Conservation (phyloP, 2,797 vertebrate genomes). For the Graptemys geographica region DNA sequence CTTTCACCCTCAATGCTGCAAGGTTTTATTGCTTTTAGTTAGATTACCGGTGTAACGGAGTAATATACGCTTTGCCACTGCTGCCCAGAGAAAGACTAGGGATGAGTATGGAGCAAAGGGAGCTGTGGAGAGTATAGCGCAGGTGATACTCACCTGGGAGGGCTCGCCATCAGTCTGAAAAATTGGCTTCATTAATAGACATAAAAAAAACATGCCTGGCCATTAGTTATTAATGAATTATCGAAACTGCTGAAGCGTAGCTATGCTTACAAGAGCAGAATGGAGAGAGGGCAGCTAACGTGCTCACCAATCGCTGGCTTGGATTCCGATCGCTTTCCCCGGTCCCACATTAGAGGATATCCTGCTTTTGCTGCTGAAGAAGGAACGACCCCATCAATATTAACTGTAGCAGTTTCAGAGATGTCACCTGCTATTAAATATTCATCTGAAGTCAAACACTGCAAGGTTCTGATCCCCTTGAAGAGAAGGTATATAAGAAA, state of each 20-base stretch:
- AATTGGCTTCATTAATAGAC: constrained; percentile 44
- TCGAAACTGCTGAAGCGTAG: background rate
- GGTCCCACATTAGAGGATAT: background rate
- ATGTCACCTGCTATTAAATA: background rate
- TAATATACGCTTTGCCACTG: background rate
- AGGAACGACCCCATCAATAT: constrained; percentile 1
- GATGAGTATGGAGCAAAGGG: background rate
- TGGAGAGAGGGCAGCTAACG: background rate
- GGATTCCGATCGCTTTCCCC: background rate
- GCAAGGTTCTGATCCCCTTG: fast-evolving
- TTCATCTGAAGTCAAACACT: background rate
- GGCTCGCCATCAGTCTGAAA: background rate
- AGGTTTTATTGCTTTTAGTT: background rate
- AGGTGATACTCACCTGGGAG: constrained; percentile 32
- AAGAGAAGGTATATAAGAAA: background rate
- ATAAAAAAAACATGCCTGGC: constrained; percentile 57
- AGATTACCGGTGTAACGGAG: background rate
- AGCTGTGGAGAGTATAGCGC: background rate
- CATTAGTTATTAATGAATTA: constrained; percentile 32
- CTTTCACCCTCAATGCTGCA: background rate
- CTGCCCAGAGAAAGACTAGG: background rate
- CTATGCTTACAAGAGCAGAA: background rate
- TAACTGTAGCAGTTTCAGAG: fast-evolving
- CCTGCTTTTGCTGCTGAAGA: background rate
- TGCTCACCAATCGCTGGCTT: background rate